Evolutionary conservation across 2,113 vertebrate genomes (phyloP).

Genomic region (Eublepharis macularius): DNA sequence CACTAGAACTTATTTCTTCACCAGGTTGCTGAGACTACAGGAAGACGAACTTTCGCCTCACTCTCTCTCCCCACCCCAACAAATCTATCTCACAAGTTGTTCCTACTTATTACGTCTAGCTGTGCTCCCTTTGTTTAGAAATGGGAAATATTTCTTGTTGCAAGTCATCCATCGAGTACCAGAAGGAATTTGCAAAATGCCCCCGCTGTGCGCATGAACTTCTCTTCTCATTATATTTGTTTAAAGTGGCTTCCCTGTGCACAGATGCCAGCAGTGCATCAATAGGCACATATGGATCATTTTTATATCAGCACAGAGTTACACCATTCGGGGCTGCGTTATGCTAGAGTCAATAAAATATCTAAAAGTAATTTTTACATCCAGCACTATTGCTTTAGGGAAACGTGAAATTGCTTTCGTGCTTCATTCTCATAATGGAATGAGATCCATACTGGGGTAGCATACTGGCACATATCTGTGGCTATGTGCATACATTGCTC

Average conservation of each 20-base stretch:
- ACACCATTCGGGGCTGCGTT: background rate
- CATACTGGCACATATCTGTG: background rate
- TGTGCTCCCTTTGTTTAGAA: background rate
- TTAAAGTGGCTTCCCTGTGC: slow-evolving; percentile 10
- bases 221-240: slow-evolving; percentile 26
- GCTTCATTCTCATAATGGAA: slow-evolving; percentile 3
- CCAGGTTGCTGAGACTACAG: background rate
- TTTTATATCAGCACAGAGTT: background rate
- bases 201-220: background rate
- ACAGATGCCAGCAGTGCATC: slow-evolving; percentile 4
- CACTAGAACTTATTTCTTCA: background rate
- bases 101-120: slow-evolving; percentile 10
- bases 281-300: background rate
- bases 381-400: slow-evolving; percentile 17
- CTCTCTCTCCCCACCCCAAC: no score
- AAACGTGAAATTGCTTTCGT: slow-evolving; percentile 39
- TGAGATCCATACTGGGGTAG: slow-evolving; percentile 12
- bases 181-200: slow-evolving; percentile 1
- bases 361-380: slow-evolving; percentile 14
- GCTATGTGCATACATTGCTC: background rate
- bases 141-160: background rate
- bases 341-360: background rate
- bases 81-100: background rate
- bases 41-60: background rate
- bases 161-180: background rate